Conservation (phyloP, 2,113 vertebrate genomes). For the Macquaria australasica region DNA sequence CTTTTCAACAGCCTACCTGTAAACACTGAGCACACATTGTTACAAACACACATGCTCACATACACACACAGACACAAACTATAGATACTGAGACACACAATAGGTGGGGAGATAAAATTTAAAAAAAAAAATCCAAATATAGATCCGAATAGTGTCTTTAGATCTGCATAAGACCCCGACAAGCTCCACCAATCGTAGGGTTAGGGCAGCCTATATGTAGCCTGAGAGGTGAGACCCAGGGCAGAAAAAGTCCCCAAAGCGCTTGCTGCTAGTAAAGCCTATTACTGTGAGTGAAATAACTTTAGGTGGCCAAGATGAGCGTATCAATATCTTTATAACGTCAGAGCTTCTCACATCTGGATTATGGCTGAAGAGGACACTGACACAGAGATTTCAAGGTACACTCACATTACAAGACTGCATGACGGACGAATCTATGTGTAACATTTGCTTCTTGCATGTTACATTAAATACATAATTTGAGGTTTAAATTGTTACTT, state of each 20-base stretch:
- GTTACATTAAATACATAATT: no score
- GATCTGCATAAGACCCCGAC: background rate
- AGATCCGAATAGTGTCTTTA: background rate
- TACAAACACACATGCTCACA: background rate
- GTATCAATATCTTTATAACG: no score
- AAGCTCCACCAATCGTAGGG: background rate
- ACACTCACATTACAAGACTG: background rate
- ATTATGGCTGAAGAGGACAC: no score
- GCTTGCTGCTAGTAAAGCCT: background rate
- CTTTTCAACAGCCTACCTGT: slow-evolving; percentile 80
- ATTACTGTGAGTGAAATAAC: background rate
- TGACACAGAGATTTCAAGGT: background rate
- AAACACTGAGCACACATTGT: slow-evolving; percentile 51
- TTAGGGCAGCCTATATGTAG: no score
- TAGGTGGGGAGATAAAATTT: background rate
- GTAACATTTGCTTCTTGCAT: no score
- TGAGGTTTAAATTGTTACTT: no score
- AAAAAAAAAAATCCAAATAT: background rate
- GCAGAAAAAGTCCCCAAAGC: background rate
- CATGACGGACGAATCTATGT: background rate
- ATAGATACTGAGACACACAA: background rate
- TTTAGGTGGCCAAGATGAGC: no score
- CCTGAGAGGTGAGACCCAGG: background rate
- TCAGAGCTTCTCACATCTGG: no score
- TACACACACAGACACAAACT: slow-evolving; percentile 4